phyloP scores from a whole-genome alignment of 2,797 vertebrate species.

The Acestrorhynchus altus region DNA sequence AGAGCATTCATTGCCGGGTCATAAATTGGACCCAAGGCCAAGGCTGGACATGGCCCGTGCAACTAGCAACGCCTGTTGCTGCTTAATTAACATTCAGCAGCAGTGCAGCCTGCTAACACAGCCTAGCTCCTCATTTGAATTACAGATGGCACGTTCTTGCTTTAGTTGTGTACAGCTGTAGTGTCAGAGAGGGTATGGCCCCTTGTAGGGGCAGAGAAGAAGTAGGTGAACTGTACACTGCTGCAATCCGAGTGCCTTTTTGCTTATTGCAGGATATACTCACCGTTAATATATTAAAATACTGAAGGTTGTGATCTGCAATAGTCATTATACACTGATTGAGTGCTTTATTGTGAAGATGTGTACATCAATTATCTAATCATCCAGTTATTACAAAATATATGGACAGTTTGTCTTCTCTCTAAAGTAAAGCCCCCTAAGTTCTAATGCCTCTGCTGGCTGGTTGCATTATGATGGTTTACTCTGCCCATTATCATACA shows the following conservation, averaged over 20 bases:
- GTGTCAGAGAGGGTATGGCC: background rate
- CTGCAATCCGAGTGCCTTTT: background rate
- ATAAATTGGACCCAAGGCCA: constrained; percentile 24
- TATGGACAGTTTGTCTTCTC: no score
- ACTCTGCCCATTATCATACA: no score
- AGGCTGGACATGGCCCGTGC: background rate
- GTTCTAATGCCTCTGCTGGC: no score
- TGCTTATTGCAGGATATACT: background rate
- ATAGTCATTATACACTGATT: no score
- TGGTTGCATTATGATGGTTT: no score
- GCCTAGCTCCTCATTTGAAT: constrained; percentile 20
- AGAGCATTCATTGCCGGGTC: background rate
- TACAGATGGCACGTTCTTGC: background rate
- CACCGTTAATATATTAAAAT: no score
- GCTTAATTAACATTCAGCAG: constrained; percentile 28
- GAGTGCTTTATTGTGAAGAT: no score
- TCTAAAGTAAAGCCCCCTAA: no score
- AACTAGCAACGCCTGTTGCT: constrained; percentile 19
- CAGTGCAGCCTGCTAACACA: background rate
- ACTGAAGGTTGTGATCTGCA: no score
- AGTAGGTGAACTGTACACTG: background rate
- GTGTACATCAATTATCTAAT: no score
- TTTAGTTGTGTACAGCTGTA: background rate
- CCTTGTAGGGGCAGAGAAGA: background rate
- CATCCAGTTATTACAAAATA: no score